Evolutionary conservation across 2,888 invertebrate species (phyloP).

Genomic region (Patella ulyssiponensis): DNA sequence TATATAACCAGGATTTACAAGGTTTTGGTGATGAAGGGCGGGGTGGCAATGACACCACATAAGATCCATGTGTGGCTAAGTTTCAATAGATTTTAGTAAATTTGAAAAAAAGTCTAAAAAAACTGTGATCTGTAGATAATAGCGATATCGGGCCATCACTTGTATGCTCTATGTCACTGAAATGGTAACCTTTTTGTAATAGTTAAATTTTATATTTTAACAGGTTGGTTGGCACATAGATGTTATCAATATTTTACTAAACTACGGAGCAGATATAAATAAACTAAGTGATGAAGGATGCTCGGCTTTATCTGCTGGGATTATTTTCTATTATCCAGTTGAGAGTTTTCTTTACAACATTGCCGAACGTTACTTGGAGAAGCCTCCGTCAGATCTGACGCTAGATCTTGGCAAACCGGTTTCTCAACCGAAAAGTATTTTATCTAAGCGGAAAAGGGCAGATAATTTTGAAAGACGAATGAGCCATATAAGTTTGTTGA

Average conservation of each 20-base stretch:
- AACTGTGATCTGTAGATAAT: no score
- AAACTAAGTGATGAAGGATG: slow-evolving; percentile 69
- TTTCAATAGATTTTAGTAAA: no score
- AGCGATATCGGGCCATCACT: not conserved
- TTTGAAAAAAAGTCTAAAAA: no score
- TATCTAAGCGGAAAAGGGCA: not conserved
- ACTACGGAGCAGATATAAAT: slow-evolving; percentile 71
- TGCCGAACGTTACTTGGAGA: slow-evolving; percentile 52
- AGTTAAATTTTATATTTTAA: slow-evolving; percentile 16
- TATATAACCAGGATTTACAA: no score
- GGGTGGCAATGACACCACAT: no score
- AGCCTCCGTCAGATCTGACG: slow-evolving; percentile 24
- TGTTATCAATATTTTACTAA: slow-evolving; percentile 68
- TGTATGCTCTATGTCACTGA: not conserved
- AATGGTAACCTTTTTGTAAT: not conserved
- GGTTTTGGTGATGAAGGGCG: no score
- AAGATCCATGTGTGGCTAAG: no score
- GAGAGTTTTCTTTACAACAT: slow-evolving; percentile 66
- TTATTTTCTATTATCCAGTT: slow-evolving; percentile 69
- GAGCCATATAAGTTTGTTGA: not conserved
- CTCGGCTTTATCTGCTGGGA: slow-evolving; percentile 69
- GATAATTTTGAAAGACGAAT: not conserved
- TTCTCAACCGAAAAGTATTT: not conserved
- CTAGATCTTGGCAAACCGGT: slow-evolving; percentile 14
- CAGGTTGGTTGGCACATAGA: slow-evolving; percentile 69